phyloP scores from a whole-genome alignment of 2,888 invertebrate species.

The Argyra leucocephala region DNA sequence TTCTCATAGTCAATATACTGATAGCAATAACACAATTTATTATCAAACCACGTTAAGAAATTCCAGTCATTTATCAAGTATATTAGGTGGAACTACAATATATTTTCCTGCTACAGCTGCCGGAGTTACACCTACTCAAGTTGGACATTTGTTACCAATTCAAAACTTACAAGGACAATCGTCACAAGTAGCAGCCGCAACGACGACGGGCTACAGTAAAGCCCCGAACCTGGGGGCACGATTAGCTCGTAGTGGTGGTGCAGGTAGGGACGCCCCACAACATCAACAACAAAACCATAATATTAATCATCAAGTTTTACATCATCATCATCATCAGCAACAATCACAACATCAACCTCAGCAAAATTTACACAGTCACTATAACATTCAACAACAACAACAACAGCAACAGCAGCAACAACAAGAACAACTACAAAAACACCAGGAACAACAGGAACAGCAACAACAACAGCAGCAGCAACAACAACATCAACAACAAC shows the following conservation, averaged over 20 bases:
- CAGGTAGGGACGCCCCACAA: constrained; percentile 28
- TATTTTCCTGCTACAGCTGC: constrained; percentile 22
- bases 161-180: constrained; percentile 18
- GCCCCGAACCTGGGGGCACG: constrained; percentile 41
- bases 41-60: constrained; percentile 23
- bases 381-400: constrained; percentile 21
- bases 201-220: constrained; percentile 39
- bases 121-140: constrained; percentile 13
- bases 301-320: constrained; percentile 23
- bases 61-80: constrained; percentile 31
- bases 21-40: constrained; percentile 12
- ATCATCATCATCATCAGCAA: constrained; percentile 27
- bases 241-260: constrained; percentile 34
- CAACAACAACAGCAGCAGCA: constrained; percentile 26
- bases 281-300: constrained; percentile 29
- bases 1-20: constrained; percentile 10
- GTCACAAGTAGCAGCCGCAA: constrained; percentile 21
- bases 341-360: constrained; percentile 23
- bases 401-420: constrained; percentile 19
- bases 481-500: constrained; percentile 34
- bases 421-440: constrained; percentile 19
- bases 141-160: constrained; percentile 10
- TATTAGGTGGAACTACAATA: constrained; percentile 23
- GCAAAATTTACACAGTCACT: not conserved
- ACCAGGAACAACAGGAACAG: constrained; percentile 24